These are phyloP conservation scores for Aphodius granarius DNA, from an alignment of 2,888 invertebrate species.

Conservation along the genomic window DNA sequence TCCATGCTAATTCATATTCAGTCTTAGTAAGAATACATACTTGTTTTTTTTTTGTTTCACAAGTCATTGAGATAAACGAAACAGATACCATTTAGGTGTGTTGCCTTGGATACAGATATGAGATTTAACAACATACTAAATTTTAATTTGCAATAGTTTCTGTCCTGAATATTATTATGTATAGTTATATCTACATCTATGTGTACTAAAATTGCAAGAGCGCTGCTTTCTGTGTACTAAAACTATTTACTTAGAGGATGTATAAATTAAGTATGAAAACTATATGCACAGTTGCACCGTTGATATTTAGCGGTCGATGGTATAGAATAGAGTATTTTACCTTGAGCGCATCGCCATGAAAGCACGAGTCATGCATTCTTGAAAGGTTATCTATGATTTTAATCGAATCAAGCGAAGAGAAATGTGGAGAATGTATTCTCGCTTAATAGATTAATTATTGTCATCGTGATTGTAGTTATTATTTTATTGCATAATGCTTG, in stretches of 20 bases:
- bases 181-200: background rate
- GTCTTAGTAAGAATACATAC: background rate
- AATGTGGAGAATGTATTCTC: background rate
- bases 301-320: background rate
- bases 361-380: background rate
- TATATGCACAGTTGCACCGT: background rate
- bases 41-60: background rate
- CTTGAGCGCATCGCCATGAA: background rate
- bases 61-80: background rate
- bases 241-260: background rate
- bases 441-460: background rate
- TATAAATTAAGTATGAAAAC: background rate
- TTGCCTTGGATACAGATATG: background rate
- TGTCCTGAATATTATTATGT: background rate
- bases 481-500: too few species aligned
- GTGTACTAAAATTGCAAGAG: background rate
- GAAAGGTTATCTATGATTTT: background rate
- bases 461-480: background rate
- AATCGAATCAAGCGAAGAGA: background rate
- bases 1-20: background rate
- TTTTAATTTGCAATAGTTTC: background rate
- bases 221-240: background rate
- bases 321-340: background rate
- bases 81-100: background rate
- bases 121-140: background rate